These are phyloP conservation scores for Onychomys leucogaster DNA, from an alignment of 2,797 vertebrate species.

Conservation along the genomic window DNA sequence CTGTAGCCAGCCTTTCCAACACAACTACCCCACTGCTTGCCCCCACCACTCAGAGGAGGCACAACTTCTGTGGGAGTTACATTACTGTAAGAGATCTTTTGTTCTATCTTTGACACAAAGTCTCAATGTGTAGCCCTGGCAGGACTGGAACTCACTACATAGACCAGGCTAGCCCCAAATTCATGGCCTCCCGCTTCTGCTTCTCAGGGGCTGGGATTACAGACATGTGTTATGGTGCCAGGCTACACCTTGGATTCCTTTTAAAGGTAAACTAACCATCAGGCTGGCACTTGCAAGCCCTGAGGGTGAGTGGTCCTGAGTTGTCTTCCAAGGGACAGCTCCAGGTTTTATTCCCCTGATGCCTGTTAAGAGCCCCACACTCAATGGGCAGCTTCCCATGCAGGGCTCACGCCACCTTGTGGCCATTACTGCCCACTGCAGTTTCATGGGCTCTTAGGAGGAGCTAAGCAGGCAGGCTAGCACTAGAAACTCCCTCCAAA, in stretches of 20 bases:
- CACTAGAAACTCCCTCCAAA: not conserved
- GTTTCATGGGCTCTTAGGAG: not conserved
- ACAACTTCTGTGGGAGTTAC: not conserved
- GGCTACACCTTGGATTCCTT: not conserved
- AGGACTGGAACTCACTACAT: not conserved
- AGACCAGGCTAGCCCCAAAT: not conserved
- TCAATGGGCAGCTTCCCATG: not conserved
- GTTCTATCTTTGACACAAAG: not conserved
- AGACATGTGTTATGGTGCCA: not conserved
- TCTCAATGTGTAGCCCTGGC: not conserved
- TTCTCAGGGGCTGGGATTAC: not conserved
- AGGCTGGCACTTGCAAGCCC: not conserved
- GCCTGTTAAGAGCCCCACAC: too few relatives aligned
- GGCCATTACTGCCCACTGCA: not conserved
- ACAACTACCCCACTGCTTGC: fast-evolving
- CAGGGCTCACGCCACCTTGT: not conserved
- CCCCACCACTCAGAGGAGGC: not conserved
- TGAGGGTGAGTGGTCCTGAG: not conserved
- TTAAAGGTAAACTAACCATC: not conserved
- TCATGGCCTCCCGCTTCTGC: not conserved
- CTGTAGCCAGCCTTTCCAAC: not conserved
- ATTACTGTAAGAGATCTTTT: not conserved
- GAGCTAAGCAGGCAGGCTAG: not conserved
- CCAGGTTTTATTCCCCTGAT: not conserved
- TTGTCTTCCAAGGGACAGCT: not conserved